phyloP scores from a whole-genome alignment of 2,797 vertebrate genomes.

The Semotilus atromaculatus region DNA sequence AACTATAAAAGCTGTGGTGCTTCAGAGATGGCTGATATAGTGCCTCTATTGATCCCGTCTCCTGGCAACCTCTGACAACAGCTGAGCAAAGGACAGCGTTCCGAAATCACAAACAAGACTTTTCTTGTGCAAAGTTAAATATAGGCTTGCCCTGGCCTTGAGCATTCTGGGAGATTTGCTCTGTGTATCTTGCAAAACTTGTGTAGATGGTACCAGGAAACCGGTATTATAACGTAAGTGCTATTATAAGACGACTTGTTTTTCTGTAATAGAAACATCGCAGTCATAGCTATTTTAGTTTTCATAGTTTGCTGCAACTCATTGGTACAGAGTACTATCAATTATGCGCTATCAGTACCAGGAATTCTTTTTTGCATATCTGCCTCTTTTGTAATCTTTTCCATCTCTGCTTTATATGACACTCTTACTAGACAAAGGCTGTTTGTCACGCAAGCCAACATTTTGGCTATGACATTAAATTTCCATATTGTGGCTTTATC shows the following conservation, averaged over 20 bases:
- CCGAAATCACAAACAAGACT: conserved; percentile 44
- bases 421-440: conserved; percentile 6
- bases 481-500: background rate
- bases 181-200: conserved; percentile 14
- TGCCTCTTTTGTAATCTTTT: background rate
- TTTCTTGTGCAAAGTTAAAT: conserved; percentile 50
- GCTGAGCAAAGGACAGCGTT: conserved; percentile 45
- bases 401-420: background rate
- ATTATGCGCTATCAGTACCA: background rate
- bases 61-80: conserved; percentile 46
- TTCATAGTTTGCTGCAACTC: background rate
- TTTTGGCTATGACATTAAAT: background rate
- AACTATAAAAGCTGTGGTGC: conserved; percentile 41
- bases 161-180: conserved; percentile 11
- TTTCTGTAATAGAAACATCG: background rate
- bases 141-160: conserved; percentile 40
- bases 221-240: too few species aligned
- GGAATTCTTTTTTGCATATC: background rate
- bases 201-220: background rate
- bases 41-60: conserved; percentile 50
- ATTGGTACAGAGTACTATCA: background rate
- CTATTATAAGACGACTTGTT: background rate
- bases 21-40: conserved; percentile 43
- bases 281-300: background rate
- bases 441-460: background rate